A percentile compares a stretch with the other conserved stretches of the same genome.
These are phyloP conservation scores for Rosalia funebris DNA, from an alignment of 2,888 invertebrate genomes.

Conservation along the genomic window DNA sequence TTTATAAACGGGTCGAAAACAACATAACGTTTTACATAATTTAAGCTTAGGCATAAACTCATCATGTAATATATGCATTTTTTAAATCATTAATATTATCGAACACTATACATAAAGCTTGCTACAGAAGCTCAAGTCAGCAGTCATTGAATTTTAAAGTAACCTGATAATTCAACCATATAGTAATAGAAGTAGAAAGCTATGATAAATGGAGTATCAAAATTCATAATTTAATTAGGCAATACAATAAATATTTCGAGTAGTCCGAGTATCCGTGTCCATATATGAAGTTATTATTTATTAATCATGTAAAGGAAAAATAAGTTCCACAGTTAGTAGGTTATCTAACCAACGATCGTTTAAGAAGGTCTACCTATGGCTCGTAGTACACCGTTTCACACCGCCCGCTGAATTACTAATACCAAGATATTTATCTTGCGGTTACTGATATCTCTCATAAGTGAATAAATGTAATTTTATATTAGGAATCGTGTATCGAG, in stretches of 20 bases:
- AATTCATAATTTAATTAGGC: slow-evolving; percentile 42
- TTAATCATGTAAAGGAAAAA: slow-evolving; percentile 37
- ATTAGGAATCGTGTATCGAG: no score
- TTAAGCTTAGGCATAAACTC: no score
- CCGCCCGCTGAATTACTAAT: slow-evolving; percentile 45
- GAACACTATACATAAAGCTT: no score
- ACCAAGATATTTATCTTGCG: slow-evolving; percentile 44
- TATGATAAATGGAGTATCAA: slow-evolving; percentile 39
- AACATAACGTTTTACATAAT: no score
- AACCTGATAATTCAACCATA: no score
- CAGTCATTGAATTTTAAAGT: no score
- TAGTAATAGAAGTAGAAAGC: slow-evolving; percentile 19
- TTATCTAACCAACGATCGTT: slow-evolving; percentile 41
- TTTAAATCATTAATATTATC: no score
- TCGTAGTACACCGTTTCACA: slow-evolving; percentile 30
- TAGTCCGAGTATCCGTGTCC: slow-evolving; percentile 33
- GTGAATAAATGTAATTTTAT: no score
- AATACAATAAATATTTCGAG: slow-evolving; percentile 38
- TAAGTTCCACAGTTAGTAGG: slow-evolving; percentile 38
- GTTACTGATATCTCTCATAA: slow-evolving; percentile 41
- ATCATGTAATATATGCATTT: no score
- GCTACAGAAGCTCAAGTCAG: no score
- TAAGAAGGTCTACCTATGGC: slow-evolving; percentile 32
- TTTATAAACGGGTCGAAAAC: no score
- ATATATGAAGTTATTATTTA: slow-evolving; percentile 40